phyloP scores from a whole-genome alignment of 2,113 vertebrate genomes.

The Hippotragus niger region DNA sequence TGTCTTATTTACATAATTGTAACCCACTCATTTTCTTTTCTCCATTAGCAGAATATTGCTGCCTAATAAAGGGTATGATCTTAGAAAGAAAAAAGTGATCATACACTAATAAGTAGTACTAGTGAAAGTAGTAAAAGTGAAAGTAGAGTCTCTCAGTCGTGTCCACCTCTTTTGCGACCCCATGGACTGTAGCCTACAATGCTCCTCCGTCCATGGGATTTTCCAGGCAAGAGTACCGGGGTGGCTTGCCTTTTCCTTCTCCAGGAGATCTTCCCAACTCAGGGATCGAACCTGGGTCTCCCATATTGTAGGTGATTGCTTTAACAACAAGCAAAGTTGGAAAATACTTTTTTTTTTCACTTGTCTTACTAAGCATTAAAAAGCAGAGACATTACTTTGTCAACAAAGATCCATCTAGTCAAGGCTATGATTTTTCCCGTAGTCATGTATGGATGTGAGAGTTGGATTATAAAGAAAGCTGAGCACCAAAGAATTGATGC shows the following conservation, averaged over 20 bases:
- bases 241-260: too few species aligned
- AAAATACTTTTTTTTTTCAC: background rate
- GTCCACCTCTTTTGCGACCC: too few species aligned
- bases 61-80: slow-evolving; percentile 63
- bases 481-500: accelerated
- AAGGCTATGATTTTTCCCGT: background rate
- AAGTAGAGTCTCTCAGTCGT: too few species aligned
- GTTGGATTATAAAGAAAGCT: background rate
- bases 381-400: background rate
- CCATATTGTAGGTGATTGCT: too few species aligned
- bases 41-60: slow-evolving; percentile 61
- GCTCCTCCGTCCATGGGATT: too few species aligned
- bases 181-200: too few species aligned
- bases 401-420: background rate
- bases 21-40: slow-evolving; percentile 66
- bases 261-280: too few species aligned
- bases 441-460: background rate
- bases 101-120: slow-evolving; percentile 44
- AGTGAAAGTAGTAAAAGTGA: background rate
- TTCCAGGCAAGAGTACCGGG: too few species aligned
- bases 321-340: background rate
- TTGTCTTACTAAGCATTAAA: background rate
- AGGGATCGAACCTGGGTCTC: too few species aligned
- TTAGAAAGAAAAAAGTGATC: slow-evolving; percentile 42
- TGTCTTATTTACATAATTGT: slow-evolving; percentile 65